Base-by-base conservation (phyloP, 2,113 vertebrate genomes). In the Spea multiplicata region DNA sequence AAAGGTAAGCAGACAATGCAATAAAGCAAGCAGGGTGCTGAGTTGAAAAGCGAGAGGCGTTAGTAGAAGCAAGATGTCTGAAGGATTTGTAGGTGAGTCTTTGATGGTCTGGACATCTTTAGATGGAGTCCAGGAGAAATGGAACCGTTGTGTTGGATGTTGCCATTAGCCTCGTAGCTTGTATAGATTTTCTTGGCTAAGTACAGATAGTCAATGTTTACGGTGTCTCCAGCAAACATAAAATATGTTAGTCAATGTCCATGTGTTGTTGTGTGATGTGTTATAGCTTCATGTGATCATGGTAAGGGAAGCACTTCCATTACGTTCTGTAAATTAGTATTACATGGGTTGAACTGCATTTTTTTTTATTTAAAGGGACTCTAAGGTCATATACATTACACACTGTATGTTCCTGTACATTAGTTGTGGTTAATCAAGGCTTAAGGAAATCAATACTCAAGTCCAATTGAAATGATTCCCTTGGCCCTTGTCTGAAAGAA, bases 391-490 rank as follows among this genome's bases (percentile, higher is more conserved):
- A 16, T 6, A 49, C 66, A 74, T 66, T 71, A 80, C 50, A 50
- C 46, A 55, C 61, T 61, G 65, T 50, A 73, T 74, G 78, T 80
- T 74, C 78, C 45, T 13, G 44, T 8, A 59, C 71, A 53, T 68
- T 46, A 12, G 5, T 74, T 74, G 64, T 59, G 74, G 50, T 80
- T 80, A 74, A 74, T 74, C 78, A 74, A 80, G 71, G 16, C 71
- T 61, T 66, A 49, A 68, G 53, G 64, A 74, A 80, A 80, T 80
- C 78, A 80, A 80, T 80, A 74, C 8, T 46, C 45, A 7, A 61
- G 64, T 67, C 53, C 78, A 61, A 73, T 49, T 67, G 78, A 68
- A 72, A 73, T 57, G 52, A 80, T 80, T 80, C 78, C 78, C 78
- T 49, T 62, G 71, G 64, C 53, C 53, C 64, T 69, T 80, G 53